phyloP scores from a whole-genome alignment of 2,113 vertebrate species.

The Alethe diademata region DNA sequence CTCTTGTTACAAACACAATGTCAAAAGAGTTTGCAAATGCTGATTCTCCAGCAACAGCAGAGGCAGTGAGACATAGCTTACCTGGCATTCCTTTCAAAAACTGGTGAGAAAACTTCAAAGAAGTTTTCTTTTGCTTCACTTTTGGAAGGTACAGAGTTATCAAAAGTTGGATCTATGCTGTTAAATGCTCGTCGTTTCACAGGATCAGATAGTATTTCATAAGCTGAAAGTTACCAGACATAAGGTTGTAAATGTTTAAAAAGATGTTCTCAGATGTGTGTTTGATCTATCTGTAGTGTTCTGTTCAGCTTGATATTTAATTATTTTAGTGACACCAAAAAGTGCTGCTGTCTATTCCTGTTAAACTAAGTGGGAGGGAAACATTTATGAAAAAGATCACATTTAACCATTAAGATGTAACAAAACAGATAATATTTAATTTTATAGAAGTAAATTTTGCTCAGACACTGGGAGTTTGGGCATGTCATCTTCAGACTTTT shows the following conservation, averaged over 20 bases:
- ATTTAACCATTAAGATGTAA: not conserved
- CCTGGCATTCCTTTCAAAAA: constrained; percentile 95
- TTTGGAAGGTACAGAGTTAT: constrained; percentile 92
- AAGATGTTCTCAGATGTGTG: not conserved
- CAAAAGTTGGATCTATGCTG: constrained; percentile 96
- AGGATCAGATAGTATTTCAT: constrained; percentile 93
- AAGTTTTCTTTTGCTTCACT: constrained; percentile 95
- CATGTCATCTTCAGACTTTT: not conserved
- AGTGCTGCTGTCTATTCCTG: not conserved
- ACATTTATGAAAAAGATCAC: not conserved
- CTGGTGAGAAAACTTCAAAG: constrained; percentile 86
- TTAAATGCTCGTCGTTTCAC: constrained; percentile 96
- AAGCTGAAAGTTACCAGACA: constrained; percentile 76
- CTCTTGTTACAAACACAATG: not conserved
- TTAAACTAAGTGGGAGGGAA: not conserved
- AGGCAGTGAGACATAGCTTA: constrained; percentile 46
- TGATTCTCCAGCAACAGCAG: not conserved
- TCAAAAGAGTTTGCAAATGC: not conserved
- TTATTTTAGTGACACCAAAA: not conserved
- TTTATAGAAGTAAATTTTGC: not conserved
- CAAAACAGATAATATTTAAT: not conserved
- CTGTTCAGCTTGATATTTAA: not conserved
- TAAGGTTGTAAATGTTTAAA: not conserved
- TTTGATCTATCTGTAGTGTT: not conserved
- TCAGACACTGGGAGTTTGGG: not conserved